Evolutionary conservation across 2,888 invertebrate species (phyloP).

Genomic region (Hyles lineata): DNA sequence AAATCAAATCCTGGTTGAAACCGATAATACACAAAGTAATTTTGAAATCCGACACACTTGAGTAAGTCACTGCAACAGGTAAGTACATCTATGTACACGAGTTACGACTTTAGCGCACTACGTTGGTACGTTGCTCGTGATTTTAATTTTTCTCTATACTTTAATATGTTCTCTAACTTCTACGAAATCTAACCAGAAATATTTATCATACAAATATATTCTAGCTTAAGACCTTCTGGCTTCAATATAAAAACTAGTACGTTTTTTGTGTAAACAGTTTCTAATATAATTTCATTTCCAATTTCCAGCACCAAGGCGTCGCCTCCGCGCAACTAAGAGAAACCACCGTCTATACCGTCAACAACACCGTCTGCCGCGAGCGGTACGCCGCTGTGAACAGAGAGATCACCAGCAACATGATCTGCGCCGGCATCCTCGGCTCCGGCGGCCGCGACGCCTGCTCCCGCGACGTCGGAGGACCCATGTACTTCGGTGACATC

Average conservation of each 20-base stretch:
- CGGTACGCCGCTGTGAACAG: slow-evolving; percentile 48
- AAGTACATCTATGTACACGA: no score
- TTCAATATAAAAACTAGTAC: not conserved
- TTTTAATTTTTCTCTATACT: no score
- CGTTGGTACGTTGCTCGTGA: no score
- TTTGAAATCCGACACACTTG: no score
- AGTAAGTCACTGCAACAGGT: no score
- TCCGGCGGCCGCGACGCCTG: slow-evolving; percentile 57
- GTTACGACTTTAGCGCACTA: no score
- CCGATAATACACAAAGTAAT: no score
- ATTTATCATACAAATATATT: not conserved
- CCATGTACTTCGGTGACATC: slow-evolving; percentile 60
- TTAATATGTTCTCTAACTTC: no score
- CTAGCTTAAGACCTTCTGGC: no score
- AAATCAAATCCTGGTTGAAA: no score
- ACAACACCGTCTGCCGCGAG: slow-evolving; percentile 50
- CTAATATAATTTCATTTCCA: not conserved
- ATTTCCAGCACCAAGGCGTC: slow-evolving; percentile 36
- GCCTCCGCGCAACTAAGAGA: slow-evolving; percentile 49
- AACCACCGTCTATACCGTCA: slow-evolving; percentile 59
- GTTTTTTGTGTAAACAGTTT: not conserved
- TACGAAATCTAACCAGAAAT: no score
- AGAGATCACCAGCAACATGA: slow-evolving; percentile 58
- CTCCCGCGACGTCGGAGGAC: slow-evolving; percentile 70
- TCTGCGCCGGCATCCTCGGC: slow-evolving; percentile 62